Evolutionary conservation across 2,113 vertebrate species (phyloP), one percentile per base, ranked within the genome.

Genomic region (Macquaria australasica): DNA sequence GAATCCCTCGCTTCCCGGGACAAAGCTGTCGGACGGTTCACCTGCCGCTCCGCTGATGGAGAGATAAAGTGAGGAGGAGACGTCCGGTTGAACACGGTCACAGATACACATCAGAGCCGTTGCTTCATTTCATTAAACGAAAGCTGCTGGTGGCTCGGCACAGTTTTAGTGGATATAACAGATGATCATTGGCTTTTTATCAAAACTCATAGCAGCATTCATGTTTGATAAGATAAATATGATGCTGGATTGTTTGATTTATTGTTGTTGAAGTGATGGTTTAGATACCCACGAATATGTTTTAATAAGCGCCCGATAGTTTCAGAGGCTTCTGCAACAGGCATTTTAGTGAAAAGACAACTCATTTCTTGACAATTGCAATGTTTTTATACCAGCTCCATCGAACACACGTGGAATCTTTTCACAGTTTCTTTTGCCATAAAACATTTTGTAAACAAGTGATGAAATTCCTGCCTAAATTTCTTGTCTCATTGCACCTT

Each of bases 1-100:
- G 83, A 88, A 87, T 90, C 88, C 86, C 83, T 83, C 31, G 39
- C 88, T 91, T 92, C 87, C 86, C 37, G 56, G 78, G 77, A 94
- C 91, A 93, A 95, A 95, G 93, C 91, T 79, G 82, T 37, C 11
- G 18, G 51, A 73, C 53, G 67, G 55, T 43, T 94, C 92, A 95
- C 92, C 94, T 94, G 94, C 85, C 43, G 78, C 86, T 77, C 82
- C 0, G n/a, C 84, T 76, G 92, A 95, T 95, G 87, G 79, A 50
- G 79, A 89, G 92, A 95, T 94, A 94, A 90, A 86, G 25, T 1
- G 51, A 76, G 20, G 10, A 77, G 1, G 74, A 78, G 86, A 77
- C 16, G 34, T 34, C 76, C 11, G 37, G 51, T 60, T 34, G 25
- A 51, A 50, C 63, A 10, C n/a, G 23, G 70, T 37, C 41, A 21